Evolutionary conservation across 2,797 vertebrate genomes (phyloP).

Genomic region (Odontamblyopus lacepedii): DNA sequence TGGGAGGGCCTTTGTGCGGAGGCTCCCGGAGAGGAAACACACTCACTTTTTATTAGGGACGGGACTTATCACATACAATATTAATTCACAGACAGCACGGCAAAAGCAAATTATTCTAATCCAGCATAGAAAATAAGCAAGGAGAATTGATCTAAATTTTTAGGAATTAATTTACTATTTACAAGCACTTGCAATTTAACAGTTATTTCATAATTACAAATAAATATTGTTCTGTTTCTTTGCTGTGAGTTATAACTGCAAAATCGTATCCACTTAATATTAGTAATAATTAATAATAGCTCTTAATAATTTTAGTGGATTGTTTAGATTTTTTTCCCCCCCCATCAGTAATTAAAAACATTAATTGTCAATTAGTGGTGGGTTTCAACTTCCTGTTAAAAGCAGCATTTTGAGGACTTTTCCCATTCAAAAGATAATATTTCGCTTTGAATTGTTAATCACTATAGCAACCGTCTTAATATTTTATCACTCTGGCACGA

Average conservation of each 20-base stretch:
- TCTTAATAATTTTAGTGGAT: not conserved
- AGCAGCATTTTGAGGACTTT: too few species aligned
- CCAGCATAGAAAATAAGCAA: constrained; percentile 5
- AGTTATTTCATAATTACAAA: not conserved
- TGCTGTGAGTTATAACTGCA: not conserved
- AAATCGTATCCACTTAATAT: not conserved
- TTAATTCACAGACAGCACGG: constrained; percentile 51
- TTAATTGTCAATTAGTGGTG: too few species aligned
- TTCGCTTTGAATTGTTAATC: too few species aligned
- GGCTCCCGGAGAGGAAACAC: constrained; percentile 58
- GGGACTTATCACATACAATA: constrained; percentile 51
- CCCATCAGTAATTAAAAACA: not conserved
- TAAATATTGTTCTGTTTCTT: not conserved
- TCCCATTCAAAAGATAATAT: too few species aligned
- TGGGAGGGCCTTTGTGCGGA: constrained; percentile 64
- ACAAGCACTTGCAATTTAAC: not conserved
- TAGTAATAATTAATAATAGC: too few species aligned
- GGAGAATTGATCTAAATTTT: constrained; percentile 1
- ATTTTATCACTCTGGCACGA: too few species aligned
- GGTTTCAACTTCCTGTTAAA: too few species aligned
- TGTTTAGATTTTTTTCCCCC: not conserved
- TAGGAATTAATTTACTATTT: too few species aligned
- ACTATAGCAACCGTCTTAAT: too few species aligned
- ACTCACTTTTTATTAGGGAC: constrained; percentile 58
- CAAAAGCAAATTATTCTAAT: constrained; percentile 57